Conservation (phyloP, 2,113 vertebrate genomes). For the Geococcyx californianus region DNA sequence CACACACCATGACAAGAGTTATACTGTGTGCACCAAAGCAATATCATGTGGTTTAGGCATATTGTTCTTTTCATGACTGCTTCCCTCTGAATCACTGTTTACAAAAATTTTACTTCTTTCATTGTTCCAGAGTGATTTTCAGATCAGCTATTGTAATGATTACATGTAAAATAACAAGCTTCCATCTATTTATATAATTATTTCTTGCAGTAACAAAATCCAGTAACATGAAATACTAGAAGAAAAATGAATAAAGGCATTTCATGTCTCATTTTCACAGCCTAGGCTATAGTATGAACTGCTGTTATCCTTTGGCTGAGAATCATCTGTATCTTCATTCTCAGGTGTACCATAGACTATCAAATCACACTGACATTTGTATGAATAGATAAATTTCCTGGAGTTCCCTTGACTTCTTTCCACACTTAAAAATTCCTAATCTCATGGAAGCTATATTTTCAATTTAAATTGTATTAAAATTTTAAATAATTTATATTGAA, state of each 20-base stretch:
- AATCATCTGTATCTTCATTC: background rate
- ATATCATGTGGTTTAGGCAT: background rate
- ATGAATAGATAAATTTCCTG: background rate
- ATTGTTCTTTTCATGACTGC: background rate
- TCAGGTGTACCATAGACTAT: background rate
- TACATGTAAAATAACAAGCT: background rate
- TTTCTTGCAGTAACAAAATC: background rate
- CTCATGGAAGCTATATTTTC: background rate
- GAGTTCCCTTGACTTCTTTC: background rate
- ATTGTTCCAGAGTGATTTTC: background rate
- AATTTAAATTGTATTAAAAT: background rate
- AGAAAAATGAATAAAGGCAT: background rate
- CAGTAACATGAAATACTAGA: background rate
- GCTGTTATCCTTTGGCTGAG: background rate
- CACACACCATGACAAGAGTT: background rate
- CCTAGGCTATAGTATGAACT: background rate
- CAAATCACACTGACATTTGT: background rate
- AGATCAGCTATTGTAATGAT: background rate
- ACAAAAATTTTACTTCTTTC: background rate
- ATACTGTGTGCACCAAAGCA: background rate
- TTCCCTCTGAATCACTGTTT: background rate
- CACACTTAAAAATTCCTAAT: background rate
- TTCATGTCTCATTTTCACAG: background rate
- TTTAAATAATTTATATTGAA: background rate
- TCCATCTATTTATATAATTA: background rate